Base-by-base conservation (phyloP, 2,888 invertebrate genomes). In the Atethmia centrago region DNA sequence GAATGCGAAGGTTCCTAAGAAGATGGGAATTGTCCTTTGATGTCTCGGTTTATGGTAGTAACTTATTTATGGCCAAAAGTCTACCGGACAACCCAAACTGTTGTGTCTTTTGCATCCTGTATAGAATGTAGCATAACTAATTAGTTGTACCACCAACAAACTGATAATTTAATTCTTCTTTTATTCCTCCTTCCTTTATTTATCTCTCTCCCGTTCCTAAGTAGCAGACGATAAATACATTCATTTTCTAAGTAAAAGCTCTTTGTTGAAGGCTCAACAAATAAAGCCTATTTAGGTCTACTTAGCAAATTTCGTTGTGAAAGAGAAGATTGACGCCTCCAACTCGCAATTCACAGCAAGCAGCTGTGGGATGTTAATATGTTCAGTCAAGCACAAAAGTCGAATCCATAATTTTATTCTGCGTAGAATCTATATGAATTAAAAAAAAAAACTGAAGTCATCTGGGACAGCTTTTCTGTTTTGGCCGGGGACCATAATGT, bases 281-380 rank as follows among this genome's bases (percentile, higher is more conserved):
- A 78, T 78, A 82, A 82, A 65, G 70, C 58, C 65, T 65, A 69
- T 75, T 83, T 79, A 68, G 61, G 66, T 53, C 42, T 71, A 77
- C 59, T 75, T 80, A 68, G 71, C 74, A 61, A 76, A 83, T 66
- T 72, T 56, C 25, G 73, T 62, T 47, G 55, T 47, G 51, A 51
- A 61, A 68, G 45, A 76, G 71, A 63, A 64, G 49, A 84, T 79
- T 85, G 81, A 81, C 81, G 77, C 71, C 64, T 63, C 55, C 55
- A 51, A 65, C 71, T 63, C 59, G 75, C 78, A 79, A 82, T 82
- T 73, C 74, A 72, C 79, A 76, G 55, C 51, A 63, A 75, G 75
- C 74, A 76, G 78, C 77, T 62, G 67, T 55, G 78, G 77, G 78
- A 84, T 82, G 79, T 84, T 84, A 84, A 85, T 79, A 79, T 67